phyloP scores from a whole-genome alignment of 2,797 vertebrate species.

The Brachyalestes nurse region DNA sequence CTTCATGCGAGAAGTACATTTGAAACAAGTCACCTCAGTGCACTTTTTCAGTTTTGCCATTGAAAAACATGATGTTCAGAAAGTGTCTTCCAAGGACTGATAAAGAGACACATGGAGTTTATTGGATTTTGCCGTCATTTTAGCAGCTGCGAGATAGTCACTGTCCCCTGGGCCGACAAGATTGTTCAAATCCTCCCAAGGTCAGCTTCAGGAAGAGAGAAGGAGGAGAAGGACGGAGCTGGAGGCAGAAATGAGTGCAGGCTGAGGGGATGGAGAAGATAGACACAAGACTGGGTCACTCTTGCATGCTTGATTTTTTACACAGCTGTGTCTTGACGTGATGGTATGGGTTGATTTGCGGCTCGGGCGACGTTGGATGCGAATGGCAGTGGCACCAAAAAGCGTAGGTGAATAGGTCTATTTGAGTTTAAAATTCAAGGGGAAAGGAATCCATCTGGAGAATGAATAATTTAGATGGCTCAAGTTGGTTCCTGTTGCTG shows the following conservation, averaged over 20 bases:
- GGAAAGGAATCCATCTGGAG: conserved; percentile 98
- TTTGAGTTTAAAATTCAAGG: conserved; percentile 86
- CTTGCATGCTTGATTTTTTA: conserved; percentile 14
- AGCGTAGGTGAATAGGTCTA: conserved; percentile 67
- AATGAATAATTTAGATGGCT: conserved; percentile 99
- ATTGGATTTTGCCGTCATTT: conserved; percentile 94
- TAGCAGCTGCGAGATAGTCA: conserved; percentile 91
- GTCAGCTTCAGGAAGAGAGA: conserved; percentile 78
- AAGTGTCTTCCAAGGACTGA: conserved; percentile 79
- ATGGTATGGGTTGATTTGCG: conserved; percentile 18
- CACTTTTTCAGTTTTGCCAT: neutral
- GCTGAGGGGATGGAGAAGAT: conserved; percentile 4
- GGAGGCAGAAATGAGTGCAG: neutral
- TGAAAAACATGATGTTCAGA: conserved; percentile 16
- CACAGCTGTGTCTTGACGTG: conserved; percentile 30
- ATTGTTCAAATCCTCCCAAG: conserved; percentile 98
- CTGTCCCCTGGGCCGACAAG: conserved; percentile 89
- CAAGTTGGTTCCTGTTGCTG: conserved; percentile 99
- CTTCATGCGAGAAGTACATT: neutral
- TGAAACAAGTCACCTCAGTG: neutral
- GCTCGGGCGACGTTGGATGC: conserved; percentile 26
- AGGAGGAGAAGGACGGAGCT: neutral
- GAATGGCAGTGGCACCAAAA: conserved; percentile 24
- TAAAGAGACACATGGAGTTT: conserved; percentile 86
- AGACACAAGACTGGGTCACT: neutral